These are phyloP conservation scores for Caerostris darwini DNA, from an alignment of 1,140 invertebrate genomes.

Conservation along the genomic window DNA sequence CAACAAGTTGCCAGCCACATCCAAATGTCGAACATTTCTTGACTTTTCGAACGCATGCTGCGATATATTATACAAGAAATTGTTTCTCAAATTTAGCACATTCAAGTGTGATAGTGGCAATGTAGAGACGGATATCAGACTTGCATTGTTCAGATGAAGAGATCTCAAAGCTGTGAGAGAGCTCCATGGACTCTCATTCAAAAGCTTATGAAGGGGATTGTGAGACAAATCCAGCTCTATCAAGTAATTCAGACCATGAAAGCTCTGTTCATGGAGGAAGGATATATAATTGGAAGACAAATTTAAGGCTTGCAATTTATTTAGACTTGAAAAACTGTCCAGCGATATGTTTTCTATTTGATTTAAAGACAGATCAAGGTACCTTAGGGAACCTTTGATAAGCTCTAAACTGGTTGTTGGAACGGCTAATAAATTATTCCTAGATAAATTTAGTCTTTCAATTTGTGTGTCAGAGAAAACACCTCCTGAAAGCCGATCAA, in stretches of 20 bases:
- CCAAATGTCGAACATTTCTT: constrained; percentile 37
- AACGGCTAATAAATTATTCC: constrained; percentile 59
- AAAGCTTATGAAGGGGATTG: constrained; percentile 53
- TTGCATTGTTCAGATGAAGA: constrained; percentile 71
- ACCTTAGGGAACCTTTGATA: not conserved
- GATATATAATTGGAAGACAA: constrained; percentile 86
- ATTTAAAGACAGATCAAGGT: constrained; percentile 69
- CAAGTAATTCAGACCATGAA: constrained; percentile 88
- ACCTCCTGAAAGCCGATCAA: constrained; percentile 87
- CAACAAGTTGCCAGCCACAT: constrained; percentile 53
- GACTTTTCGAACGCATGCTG: constrained; percentile 34
- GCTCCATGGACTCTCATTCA: constrained; percentile 35
- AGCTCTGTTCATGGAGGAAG: constrained; percentile 87
- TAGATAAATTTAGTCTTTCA: constrained; percentile 75
- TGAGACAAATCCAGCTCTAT: constrained; percentile 87
- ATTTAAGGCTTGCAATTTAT: constrained; percentile 71
- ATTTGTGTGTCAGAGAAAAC: constrained; percentile 74
- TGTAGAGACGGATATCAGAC: constrained; percentile 37
- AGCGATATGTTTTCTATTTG: constrained; percentile 46
- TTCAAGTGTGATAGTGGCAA: constrained; percentile 38
- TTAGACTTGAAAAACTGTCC: constrained; percentile 42
- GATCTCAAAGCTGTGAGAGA: constrained; percentile 38
- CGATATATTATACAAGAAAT: constrained; percentile 65
- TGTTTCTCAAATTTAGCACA: constrained; percentile 35
- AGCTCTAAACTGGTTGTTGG: not conserved